Percentiles rank a stretch among this genome's conserved stretches.
Evolutionary conservation across 2,888 invertebrate species (phyloP).

Genomic region (Ecliptopera silaceata): DNA sequence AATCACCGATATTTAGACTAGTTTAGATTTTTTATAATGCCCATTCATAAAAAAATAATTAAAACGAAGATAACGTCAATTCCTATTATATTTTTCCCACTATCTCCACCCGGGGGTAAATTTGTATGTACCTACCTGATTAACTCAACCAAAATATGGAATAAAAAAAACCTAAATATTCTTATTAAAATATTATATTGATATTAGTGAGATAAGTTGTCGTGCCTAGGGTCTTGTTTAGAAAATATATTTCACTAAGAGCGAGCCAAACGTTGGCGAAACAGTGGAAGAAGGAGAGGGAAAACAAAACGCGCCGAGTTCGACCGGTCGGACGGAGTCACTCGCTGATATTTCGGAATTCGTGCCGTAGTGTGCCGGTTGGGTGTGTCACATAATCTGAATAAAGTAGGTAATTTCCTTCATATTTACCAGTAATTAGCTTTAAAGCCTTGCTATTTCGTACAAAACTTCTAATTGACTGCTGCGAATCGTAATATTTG

Average conservation of each 20-base stretch:
- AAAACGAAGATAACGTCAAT: too few relatives aligned
- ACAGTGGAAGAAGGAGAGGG: conserved; percentile 64
- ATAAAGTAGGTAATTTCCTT: conserved; percentile 64
- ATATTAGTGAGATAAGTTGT: too few relatives aligned
- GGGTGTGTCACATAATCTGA: conserved; percentile 66
- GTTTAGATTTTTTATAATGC: too few relatives aligned
- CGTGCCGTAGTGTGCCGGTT: conserved; percentile 63
- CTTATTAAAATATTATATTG: too few relatives aligned
- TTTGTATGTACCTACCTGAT: too few relatives aligned
- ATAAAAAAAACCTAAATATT: too few relatives aligned
- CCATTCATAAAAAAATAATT: too few relatives aligned
- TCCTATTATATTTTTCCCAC: too few relatives aligned
- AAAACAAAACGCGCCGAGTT: conserved; percentile 64
- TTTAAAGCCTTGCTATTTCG: conserved; percentile 5
- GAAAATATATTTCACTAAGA: neutral
- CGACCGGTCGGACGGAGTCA: conserved; percentile 61
- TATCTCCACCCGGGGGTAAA: too few relatives aligned
- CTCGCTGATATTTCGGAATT: conserved; percentile 72
- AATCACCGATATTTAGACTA: too few relatives aligned
- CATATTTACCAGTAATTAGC: conserved; percentile 20
- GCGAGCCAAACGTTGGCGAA: conserved; percentile 54
- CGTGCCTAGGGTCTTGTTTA: too few relatives aligned
- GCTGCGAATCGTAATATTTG: conserved; percentile 13
- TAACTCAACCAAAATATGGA: too few relatives aligned
- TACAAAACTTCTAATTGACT: conserved; percentile 17